These are phyloP conservation scores for Hestina assimilis DNA, from an alignment of 1,140 invertebrate species.

Conservation along the genomic window DNA sequence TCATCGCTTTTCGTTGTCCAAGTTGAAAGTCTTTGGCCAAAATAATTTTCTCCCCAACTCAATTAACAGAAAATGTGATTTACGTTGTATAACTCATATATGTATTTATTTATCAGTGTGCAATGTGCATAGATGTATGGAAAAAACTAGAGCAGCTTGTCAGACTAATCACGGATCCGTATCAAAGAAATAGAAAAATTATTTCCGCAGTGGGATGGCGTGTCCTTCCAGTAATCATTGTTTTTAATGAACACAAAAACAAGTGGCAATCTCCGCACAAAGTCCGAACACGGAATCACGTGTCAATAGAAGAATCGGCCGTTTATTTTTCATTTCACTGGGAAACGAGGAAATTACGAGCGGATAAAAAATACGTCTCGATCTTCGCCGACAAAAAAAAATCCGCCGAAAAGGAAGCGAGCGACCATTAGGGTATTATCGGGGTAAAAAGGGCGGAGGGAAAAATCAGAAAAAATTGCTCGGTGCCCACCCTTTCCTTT, in stretches of 20 bases:
- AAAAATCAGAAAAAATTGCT: constrained; percentile 75
- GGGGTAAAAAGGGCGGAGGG: constrained; percentile 68
- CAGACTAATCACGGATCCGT: constrained; percentile 1
- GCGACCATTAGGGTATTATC: constrained; percentile 78
- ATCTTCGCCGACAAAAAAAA: constrained; percentile 70
- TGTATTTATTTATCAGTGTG: no score
- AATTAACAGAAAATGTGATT: no score
- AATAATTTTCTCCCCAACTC: no score
- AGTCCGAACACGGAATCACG: constrained; percentile 44
- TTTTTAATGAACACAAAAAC: constrained; percentile 36
- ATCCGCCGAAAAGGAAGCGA: constrained; percentile 73
- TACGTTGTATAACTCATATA: no score
- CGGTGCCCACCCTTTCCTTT: constrained; percentile 72
- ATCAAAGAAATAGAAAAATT: constrained; percentile 12
- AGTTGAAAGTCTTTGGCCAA: no score
- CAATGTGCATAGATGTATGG: background rate
- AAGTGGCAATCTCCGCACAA: constrained; percentile 29
- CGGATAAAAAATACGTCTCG: constrained; percentile 74
- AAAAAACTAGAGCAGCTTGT: constrained; percentile 4
- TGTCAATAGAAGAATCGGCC: constrained; percentile 54
- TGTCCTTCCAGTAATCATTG: constrained; percentile 19
- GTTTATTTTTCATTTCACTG: constrained; percentile 70
- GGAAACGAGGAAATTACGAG: constrained; percentile 71
- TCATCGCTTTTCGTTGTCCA: no score
- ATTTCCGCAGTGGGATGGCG: constrained; percentile 5